Percentiles rank a stretch among this genome's conserved stretches.
phyloP scores from a whole-genome alignment of 2,888 invertebrate species.

The Standfussiana lucernea region DNA sequence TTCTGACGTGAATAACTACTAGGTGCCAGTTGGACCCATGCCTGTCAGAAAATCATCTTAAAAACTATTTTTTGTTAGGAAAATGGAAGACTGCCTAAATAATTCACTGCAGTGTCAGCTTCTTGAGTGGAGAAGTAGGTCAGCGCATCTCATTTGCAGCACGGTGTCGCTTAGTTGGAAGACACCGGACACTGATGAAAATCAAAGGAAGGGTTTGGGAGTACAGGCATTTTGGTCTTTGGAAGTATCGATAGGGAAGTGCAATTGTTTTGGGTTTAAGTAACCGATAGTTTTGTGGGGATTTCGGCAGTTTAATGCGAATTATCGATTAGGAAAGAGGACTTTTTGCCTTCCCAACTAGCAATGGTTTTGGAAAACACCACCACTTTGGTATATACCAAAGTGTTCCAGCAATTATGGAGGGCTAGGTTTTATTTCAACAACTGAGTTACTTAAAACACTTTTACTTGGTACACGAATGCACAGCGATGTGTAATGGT shows the following conservation, averaged over 20 bases:
- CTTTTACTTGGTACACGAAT: not conserved
- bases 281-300: not conserved
- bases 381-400: too few species aligned
- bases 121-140: constrained; percentile 52
- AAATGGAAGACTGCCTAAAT: constrained; percentile 24
- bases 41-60: too few species aligned
- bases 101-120: constrained; percentile 62
- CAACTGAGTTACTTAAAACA: too few species aligned
- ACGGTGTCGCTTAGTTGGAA: constrained; percentile 58
- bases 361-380: not conserved
- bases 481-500: not conserved
- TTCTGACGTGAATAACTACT: not conserved
- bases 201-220: not conserved
- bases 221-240: not conserved
- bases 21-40: too few species aligned
- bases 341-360: not conserved
- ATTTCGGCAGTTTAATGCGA: not conserved
- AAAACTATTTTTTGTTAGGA: too few species aligned
- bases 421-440: too few species aligned
- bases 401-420: too few species aligned
- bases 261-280: not conserved
- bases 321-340: not conserved
- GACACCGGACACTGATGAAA: constrained; percentile 32
- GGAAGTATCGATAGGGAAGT: constrained; percentile 14
- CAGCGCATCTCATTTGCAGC: constrained; percentile 52